A percentile compares a stretch with the other conserved stretches of the same genome.
Evolutionary conservation across 2,888 invertebrate species (phyloP).

Genomic region (Andrena trimmerana): DNA sequence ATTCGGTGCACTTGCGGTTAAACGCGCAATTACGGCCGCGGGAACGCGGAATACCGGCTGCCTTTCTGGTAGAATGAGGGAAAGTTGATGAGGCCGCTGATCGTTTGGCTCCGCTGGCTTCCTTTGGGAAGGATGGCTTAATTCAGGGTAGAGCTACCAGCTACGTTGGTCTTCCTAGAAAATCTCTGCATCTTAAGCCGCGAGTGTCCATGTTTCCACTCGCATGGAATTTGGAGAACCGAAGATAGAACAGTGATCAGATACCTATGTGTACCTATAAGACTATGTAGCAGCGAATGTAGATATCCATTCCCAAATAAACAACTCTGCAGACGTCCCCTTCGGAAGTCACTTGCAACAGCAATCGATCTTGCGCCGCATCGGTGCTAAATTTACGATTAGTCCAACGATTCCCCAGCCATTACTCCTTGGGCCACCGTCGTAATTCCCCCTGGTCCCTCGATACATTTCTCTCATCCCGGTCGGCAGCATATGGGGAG

Average conservation of each 20-base stretch:
- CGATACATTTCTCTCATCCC: conserved; percentile 66
- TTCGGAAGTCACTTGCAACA: conserved; percentile 6
- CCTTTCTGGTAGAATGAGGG: too few species aligned
- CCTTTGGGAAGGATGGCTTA: neutral
- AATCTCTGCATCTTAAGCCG: neutral
- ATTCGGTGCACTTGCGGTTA: neutral
- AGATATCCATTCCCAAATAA: too few species aligned
- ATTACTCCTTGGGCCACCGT: conserved; percentile 45
- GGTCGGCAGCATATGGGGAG: conserved; percentile 75
- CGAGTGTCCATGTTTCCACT: neutral
- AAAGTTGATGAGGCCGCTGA: too few species aligned
- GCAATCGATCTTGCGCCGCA: conserved; percentile 51
- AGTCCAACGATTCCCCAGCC: conserved; percentile 57
- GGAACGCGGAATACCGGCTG: conserved; percentile 4
- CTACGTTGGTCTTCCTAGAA: neutral
- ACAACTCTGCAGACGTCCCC: conserved; percentile 17
- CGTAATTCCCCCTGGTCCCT: conserved; percentile 8
- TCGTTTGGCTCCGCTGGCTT: too few species aligned
- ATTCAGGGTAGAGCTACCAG: neutral
- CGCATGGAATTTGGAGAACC: neutral
- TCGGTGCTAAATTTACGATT: conserved; percentile 64
- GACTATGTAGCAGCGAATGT: too few species aligned
- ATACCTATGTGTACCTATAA: too few species aligned
- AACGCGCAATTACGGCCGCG: conserved; percentile 47
- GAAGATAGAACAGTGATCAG: too few species aligned